phyloP scores from a whole-genome alignment of 2,113 vertebrate species.

The Hippotragus niger region DNA sequence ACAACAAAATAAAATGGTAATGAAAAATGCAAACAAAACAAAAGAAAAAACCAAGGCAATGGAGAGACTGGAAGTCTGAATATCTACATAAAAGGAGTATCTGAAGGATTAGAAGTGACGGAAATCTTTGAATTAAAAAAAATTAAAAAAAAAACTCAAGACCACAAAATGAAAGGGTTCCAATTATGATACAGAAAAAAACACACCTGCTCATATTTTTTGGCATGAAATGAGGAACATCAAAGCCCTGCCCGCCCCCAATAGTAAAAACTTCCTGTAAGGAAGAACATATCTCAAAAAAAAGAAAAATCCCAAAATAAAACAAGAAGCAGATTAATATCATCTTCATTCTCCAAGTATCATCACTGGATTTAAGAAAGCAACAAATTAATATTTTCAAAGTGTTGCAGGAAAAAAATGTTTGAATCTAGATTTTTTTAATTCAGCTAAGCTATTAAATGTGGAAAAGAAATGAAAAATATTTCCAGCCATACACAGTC shows the following conservation, averaged over 20 bases:
- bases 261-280: not conserved
- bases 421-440: not conserved
- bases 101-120: not conserved
- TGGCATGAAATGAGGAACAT: not conserved
- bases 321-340: not conserved
- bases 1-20: not conserved
- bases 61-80: not conserved
- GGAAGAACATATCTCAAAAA: not conserved
- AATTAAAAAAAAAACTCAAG: not conserved
- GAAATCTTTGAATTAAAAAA: too few species aligned
- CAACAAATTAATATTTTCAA: not conserved
- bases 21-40: not conserved
- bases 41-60: not conserved
- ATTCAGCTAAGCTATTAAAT: not conserved
- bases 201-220: not conserved
- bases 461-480: not conserved
- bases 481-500: not conserved
- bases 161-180: not conserved
- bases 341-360: not conserved
- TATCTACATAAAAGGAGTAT: not conserved
- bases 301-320: not conserved
- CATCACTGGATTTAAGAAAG: not conserved
- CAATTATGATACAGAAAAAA: not conserved
- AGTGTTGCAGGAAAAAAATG: not conserved
- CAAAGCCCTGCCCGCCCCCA: not conserved